Evolutionary conservation across 2,113 vertebrate genomes (phyloP), one percentile per base, ranked within the genome.

Genomic region (Paradisaea rubra): DNA sequence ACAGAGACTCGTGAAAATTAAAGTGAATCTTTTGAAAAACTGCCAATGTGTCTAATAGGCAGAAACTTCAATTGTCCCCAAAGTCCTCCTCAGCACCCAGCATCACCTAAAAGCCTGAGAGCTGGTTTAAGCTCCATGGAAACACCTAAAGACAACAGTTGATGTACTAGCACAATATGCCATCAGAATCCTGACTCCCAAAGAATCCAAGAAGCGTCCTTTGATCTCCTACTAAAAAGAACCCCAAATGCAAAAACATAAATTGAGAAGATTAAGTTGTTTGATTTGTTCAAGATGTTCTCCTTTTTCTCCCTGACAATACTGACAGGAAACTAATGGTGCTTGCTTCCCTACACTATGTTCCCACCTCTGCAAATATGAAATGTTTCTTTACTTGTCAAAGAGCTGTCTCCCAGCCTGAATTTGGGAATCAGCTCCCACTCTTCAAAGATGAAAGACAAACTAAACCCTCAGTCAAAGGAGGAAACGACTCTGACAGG

Each of bases 151-250:
- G 64, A 54, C 17, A 84, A 44, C 12, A 44, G 19, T 37, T 56
- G 49, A 50, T 28, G 30, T 31, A 52, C 52, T 39, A 74, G 16
- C 2, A 57, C 16, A 8, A 30, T 7, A 44, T 33, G 47, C 18
- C 59, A 86, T 12, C 27, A 52, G 37, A 85, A 80, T 23, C 27
- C 15, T 35, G 60, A 56, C 49, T 91, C n/a, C 47, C n/a, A 41
- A 73, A 71, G 30, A 85, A 73, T 13, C 15, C 64, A 86, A 33
- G 25, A 79, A 84, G 28, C 21, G 27, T 52, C 37, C 56, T 96
- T 95, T 96, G 63, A 96, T 83, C 77, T 71, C 65, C 91, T 76
- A 87, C 82, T 86, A 44, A 71, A 83, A 74, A 54, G 57, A 84
- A 12, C 2, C 10, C 61, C 59, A 86, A 71, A 68, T 15, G 12